These are phyloP conservation scores for Macaca mulatta DNA, from an alignment of 2,113 vertebrate genomes.

Conservation along the genomic window DNA sequence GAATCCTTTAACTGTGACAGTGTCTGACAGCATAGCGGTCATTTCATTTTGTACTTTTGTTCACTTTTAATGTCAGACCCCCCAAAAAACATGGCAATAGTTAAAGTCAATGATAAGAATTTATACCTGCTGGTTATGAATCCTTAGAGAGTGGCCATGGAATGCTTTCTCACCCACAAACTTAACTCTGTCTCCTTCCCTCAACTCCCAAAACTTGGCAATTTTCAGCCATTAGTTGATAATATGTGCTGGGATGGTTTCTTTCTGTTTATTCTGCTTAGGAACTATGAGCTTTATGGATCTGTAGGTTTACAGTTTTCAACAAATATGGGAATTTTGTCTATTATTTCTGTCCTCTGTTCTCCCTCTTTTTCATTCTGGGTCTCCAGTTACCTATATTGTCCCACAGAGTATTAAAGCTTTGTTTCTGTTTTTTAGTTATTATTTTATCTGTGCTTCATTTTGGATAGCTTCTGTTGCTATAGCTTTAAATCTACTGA, in stretches of 20 bases:
- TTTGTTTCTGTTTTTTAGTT: neutral
- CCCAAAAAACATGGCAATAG: neutral
- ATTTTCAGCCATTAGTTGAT: neutral
- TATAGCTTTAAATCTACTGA: neutral
- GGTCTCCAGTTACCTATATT: neutral
- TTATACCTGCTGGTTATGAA: neutral
- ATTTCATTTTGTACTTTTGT: neutral
- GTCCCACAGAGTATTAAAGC: neutral
- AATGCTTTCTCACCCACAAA: neutral
- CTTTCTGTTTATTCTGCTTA: neutral
- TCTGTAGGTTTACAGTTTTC: neutral
- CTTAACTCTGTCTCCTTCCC: neutral
- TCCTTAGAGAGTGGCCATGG: neutral
- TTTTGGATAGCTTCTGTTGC: neutral
- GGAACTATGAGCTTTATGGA: neutral
- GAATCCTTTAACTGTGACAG: neutral
- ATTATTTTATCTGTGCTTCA: neutral
- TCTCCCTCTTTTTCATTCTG: neutral
- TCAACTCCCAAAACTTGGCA: neutral
- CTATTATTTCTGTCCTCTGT: neutral
- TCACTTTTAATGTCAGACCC: neutral
- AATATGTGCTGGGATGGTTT: neutral
- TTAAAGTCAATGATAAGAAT: neutral
- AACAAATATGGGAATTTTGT: neutral
- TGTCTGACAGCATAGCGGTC: neutral